Evolutionary conservation across 2,888 invertebrate genomes (phyloP).

Genomic region (Clunio marinus): DNA sequence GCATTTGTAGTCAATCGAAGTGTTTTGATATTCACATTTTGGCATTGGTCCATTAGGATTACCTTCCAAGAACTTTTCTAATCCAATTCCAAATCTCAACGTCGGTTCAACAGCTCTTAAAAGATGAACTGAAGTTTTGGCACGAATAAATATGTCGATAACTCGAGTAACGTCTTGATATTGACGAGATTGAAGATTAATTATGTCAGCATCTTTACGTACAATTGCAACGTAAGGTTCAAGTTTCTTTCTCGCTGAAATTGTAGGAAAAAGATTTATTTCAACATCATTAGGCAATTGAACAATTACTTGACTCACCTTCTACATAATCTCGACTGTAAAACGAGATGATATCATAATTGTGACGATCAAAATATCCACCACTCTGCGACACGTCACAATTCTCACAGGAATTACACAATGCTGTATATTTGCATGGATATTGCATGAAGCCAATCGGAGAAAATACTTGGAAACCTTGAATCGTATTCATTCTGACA

Average conservation of each 20-base stretch:
- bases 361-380: slow-evolving; percentile 74
- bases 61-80: slow-evolving; percentile 46
- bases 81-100: slow-evolving; percentile 56
- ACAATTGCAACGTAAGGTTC: slow-evolving; percentile 59
- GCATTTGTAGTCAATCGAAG: slow-evolving; percentile 50
- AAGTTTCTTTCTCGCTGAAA: slow-evolving; percentile 61
- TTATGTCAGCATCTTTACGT: slow-evolving; percentile 62
- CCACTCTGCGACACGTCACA: slow-evolving; percentile 66
- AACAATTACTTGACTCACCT: slow-evolving; percentile 52
- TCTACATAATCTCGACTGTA: slow-evolving; percentile 76
- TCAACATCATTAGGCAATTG: slow-evolving; percentile 22
- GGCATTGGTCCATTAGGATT: slow-evolving; percentile 45
- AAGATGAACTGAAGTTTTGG: slow-evolving; percentile 61
- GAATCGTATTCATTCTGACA: slow-evolving; percentile 92
- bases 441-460: slow-evolving; percentile 89
- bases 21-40: slow-evolving; percentile 45
- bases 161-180: slow-evolving; percentile 54
- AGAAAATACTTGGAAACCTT: slow-evolving; percentile 81
- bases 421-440: slow-evolving; percentile 60
- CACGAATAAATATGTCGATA: slow-evolving; percentile 66
- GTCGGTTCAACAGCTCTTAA: slow-evolving; percentile 79
- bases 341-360: slow-evolving; percentile 71
- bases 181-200: slow-evolving; percentile 52
- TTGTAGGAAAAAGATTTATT: slow-evolving; percentile 41
- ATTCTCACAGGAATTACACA: slow-evolving; percentile 55